Base-by-base conservation (phyloP, 2,797 vertebrate genomes). In the Knipowitschia caucasica region DNA sequence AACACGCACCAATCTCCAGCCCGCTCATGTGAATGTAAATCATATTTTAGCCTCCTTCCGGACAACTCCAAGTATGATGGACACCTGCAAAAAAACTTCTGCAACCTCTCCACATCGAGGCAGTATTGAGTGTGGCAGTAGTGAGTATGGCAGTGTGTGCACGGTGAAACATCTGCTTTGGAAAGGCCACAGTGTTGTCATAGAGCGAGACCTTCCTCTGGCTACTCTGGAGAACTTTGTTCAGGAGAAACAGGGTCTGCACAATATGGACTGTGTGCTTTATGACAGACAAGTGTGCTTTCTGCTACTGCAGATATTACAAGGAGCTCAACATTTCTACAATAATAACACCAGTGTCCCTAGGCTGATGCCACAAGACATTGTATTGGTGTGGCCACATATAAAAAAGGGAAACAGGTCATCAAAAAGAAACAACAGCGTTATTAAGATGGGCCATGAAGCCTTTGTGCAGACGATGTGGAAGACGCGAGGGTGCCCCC, bases 231-330 rank as follows among this genome's bases (percentile, higher is more conserved):
- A 92, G 0, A 86, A 85, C 54, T 94, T 93, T 62, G 79, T 89
- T 26, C 51, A 78, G 27, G 53, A 65, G 0, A 79, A 67, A 53
- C 23, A 9, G 0, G 17, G n/a, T 0, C 27, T 84, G 59, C 85
- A 79, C 56, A 54, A 46, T 54, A 30, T 56, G 14, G 70, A 78
- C 17, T 69, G 86, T 0, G 59, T 68, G 24, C 64, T 81, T 26
- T 91, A 92, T 0, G 81, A 91, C 5, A 84, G 86, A 53, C 81
- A 77, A 36, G 65, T 84, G 30, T 90, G 91, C 42, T 71, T 92
- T 47, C 73, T 94, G 59, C 49, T 94, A 24, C 83, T 94, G 63
- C 93, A 94, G 85, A 66, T 92, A 30, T 73, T 91, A 25, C 20
- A 38, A 0, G 92, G 89, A 27, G 71, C 89, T 43, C 87, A 90